These are phyloP conservation scores for Brachionus koreanus DNA, from an alignment of 1,140 invertebrate species.

Conservation along the genomic window DNA sequence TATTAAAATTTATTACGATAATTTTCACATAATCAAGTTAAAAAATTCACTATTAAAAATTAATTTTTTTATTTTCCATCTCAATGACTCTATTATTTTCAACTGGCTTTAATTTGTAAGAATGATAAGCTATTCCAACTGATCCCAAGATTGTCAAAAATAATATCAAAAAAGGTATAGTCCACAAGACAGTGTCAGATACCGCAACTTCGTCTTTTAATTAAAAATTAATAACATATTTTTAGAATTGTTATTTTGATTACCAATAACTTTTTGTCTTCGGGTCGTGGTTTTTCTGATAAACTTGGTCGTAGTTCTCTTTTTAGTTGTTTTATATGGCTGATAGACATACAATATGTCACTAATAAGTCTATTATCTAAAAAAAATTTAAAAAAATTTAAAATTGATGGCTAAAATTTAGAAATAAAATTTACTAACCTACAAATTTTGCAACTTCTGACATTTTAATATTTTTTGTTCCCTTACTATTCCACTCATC, in stretches of 20 bases:
- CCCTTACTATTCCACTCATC: not conserved
- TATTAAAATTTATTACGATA: conserved; percentile 11
- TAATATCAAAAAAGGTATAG: conserved; percentile 28
- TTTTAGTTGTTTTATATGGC: conserved; percentile 4
- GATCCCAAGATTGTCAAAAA: not conserved
- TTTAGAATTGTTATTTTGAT: not conserved
- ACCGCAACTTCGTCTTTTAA: not conserved
- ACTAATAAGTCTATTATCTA: conserved; percentile 1
- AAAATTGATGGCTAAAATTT: not conserved
- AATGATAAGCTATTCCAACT: not conserved
- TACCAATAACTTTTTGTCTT: conserved; percentile 35
- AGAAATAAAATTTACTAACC: not conserved
- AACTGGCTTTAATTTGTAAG: not conserved
- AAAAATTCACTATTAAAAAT: not conserved
- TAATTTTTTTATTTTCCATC: not conserved
- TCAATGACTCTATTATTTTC: not conserved
- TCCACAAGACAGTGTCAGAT: not conserved
- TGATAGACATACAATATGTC: conserved; percentile 16
- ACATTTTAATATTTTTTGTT: not conserved
- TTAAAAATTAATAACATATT: not conserved
- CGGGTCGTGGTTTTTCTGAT: not conserved
- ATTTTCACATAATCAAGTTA: not conserved
- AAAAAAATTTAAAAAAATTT: not conserved
- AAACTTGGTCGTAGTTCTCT: not conserved
- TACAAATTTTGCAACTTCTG: not conserved